A percentile compares a stretch with the other conserved stretches of the same genome.
phyloP scores from a whole-genome alignment of 2,888 invertebrate species.

The Tinea semifulvella region DNA sequence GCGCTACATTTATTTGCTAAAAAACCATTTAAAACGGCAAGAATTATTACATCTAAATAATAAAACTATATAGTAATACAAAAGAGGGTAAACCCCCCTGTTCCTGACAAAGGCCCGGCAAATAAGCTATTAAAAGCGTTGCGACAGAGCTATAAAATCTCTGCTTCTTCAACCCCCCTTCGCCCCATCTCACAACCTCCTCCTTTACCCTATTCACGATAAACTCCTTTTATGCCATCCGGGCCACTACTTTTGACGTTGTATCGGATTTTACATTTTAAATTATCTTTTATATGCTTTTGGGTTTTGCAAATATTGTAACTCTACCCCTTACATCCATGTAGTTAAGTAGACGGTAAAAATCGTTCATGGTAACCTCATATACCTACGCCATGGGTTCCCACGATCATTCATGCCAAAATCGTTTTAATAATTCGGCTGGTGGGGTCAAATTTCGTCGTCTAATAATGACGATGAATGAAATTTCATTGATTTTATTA shows the following conservation, averaged over 20 bases:
- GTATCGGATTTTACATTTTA: neutral
- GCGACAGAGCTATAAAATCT: constrained; percentile 63
- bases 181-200: constrained; percentile 33
- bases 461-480: too few species aligned
- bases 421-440: too few species aligned
- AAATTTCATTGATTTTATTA: too few species aligned
- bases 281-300: too few species aligned
- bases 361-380: too few species aligned
- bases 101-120: constrained; percentile 50
- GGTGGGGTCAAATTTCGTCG: too few species aligned
- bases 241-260: constrained; percentile 3
- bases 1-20: too few species aligned
- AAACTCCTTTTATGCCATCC: constrained; percentile 1
- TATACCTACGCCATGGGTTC: too few species aligned
- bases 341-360: too few species aligned
- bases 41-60: neutral
- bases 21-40: neutral
- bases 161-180: constrained; percentile 56
- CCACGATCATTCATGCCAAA: too few species aligned
- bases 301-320: too few species aligned
- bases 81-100: constrained; percentile 16
- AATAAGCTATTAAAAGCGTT: constrained; percentile 66
- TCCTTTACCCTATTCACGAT: constrained; percentile 1
- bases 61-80: constrained; percentile 9
- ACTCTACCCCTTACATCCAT: too few species aligned